Evolutionary conservation across 2,888 invertebrate species (phyloP).

Genomic region (Harmothoe impar): DNA sequence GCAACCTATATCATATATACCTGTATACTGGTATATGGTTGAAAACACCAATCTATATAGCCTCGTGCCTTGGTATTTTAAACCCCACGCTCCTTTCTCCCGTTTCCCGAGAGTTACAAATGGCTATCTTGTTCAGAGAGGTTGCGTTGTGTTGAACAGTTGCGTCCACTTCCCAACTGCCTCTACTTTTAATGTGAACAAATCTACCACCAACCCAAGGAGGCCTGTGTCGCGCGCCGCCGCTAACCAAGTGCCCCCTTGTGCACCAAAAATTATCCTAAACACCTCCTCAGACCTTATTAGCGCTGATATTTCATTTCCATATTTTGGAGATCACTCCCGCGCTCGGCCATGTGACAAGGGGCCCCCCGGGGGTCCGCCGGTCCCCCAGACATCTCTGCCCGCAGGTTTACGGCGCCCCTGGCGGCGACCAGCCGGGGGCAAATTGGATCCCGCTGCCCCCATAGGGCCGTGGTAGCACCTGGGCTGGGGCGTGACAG

Average conservation of each 20-base stretch:
- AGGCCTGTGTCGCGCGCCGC: conserved; percentile 36
- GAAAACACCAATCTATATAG: not conserved
- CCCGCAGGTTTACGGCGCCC: conserved; percentile 52
- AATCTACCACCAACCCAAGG: conserved; percentile 11
- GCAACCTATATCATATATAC: not conserved
- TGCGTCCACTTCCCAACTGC: conserved; percentile 24
- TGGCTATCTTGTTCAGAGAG: not conserved
- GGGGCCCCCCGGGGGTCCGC: conserved; percentile 58
- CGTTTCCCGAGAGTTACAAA: not conserved
- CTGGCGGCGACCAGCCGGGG: not conserved
- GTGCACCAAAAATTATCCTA: conserved; percentile 52
- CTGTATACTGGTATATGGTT: too few species aligned
- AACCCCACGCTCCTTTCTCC: too few species aligned
- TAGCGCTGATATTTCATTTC: conserved; percentile 62
- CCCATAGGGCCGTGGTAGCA: conserved; percentile 42
- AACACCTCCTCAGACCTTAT: conserved; percentile 60
- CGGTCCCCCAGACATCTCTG: conserved; percentile 56
- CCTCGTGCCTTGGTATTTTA: too few species aligned
- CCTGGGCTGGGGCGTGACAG: conserved; percentile 59
- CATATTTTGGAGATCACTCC: conserved; percentile 62
- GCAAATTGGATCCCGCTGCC: conserved; percentile 51
- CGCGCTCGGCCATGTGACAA: conserved; percentile 48
- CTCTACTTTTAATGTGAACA: conserved; percentile 51
- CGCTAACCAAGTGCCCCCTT: conserved; percentile 55
- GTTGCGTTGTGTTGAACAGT: conserved; percentile 5